Base-by-base conservation (phyloP, 64 coral and sea anemone genomes). In the Trachythela sp. region DNA sequence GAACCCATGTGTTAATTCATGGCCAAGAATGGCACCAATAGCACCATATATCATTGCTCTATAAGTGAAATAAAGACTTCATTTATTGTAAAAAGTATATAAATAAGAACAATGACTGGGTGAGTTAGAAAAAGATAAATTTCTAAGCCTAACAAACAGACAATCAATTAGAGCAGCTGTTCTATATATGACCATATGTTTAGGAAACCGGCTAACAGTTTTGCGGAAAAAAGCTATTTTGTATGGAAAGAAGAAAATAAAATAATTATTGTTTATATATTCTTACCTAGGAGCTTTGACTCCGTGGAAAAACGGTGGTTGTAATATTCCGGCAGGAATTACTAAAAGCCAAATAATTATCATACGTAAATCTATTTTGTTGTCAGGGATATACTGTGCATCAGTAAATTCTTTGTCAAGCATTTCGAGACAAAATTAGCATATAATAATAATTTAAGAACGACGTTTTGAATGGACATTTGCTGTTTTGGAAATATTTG, bases 1-100 rank as follows among this genome's bases (percentile, higher is more conserved):
- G 43, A 99, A 99, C 17, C 95, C 95, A 77, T 99, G 95, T 0
- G 95, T 99, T 83, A 99, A 90, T 85, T 99, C 95, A 48, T 99
- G 95, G 10, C 95, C 95, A 60, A 99, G 93, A 67, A 99, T 99
- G 8, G 95, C 94, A 36, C 95, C 95, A 87, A 99, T 94, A 30
- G 95, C 95, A 18, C 95, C 95, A 76, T 94, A 99, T 31, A 90
- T 92, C 40, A 99, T 86, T 6, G 95, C 83, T 39, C 95, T 99
- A 71, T 51, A 84, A 56, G 9, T 8, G 70, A 88, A 60, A 33
- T 9, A 45, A n/a, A n/a, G n/a, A 48, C 89, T 38, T 77, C 70
- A 70, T 39, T 11, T 54, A 13, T 11, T 40, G 2, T 36, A 77
- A 40, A 2, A 60, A 77, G 24, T 67, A 24, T 40, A 22, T 70